These are phyloP conservation scores for Subacronicta megacephala DNA, from an alignment of 2,888 invertebrate genomes.

Conservation along the genomic window DNA sequence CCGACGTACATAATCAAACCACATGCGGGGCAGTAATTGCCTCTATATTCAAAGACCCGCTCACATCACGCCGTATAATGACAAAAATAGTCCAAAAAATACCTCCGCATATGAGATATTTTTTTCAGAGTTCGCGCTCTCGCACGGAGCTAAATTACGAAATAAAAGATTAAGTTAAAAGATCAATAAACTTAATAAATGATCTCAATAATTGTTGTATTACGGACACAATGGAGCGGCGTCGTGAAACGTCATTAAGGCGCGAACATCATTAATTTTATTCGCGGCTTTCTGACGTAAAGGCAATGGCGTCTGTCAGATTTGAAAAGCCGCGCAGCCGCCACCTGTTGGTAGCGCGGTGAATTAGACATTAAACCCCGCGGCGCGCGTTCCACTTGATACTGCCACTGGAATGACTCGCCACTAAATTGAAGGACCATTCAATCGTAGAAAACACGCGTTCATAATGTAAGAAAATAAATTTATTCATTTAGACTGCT, in stretches of 20 bases:
- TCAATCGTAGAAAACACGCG: conserved; percentile 61
- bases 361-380: conserved; percentile 86
- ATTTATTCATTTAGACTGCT: conserved; percentile 49
- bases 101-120: conserved; percentile 87
- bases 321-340: conserved; percentile 86
- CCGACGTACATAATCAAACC: conserved; percentile 88
- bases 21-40: conserved; percentile 89
- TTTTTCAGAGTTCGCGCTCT: conserved; percentile 87
- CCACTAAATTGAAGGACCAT: conserved; percentile 68
- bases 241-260: conserved; percentile 89
- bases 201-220: conserved; percentile 90
- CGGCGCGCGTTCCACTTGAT: conserved; percentile 83
- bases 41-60: conserved; percentile 88
- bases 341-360: conserved; percentile 89
- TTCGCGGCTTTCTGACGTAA: conserved; percentile 89
- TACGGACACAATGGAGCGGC: conserved; percentile 89
- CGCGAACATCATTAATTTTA: conserved; percentile 90
- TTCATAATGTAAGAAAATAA: conserved; percentile 50
- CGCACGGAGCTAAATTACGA: conserved; percentile 88
- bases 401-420: conserved; percentile 87
- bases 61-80: conserved; percentile 89
- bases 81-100: conserved; percentile 90
- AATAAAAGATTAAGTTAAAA: conserved; percentile 90
- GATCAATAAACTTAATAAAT: conserved; percentile 90
- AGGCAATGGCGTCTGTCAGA: conserved; percentile 89